Percentiles rank a stretch among this genome's conserved stretches.
phyloP scores from a whole-genome alignment of 2,888 invertebrate genomes.

The Sesia bembeciformis region DNA sequence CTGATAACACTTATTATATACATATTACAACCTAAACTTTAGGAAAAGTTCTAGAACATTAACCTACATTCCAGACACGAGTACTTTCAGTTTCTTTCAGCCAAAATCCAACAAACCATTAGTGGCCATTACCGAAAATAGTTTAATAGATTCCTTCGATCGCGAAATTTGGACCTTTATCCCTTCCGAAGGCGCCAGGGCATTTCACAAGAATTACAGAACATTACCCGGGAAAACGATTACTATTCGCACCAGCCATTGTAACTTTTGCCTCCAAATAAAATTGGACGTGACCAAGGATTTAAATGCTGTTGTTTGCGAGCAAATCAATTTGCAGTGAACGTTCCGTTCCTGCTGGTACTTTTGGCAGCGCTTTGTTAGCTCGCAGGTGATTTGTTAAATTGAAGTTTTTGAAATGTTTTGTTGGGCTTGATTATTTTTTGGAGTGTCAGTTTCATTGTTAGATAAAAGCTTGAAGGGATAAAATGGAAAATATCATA shows the following conservation, averaged over 20 bases:
- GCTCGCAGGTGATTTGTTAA: background rate
- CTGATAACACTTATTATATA: no score
- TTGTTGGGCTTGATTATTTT: constrained; percentile 8
- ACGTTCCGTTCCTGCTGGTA: background rate
- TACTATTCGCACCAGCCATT: constrained; percentile 38
- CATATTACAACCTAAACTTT: no score
- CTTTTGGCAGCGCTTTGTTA: background rate
- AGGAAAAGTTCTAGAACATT: no score
- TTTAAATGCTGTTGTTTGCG: constrained; percentile 51
- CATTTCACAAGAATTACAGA: constrained; percentile 49
- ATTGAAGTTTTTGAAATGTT: background rate
- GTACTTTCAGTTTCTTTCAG: no score
- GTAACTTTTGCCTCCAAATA: constrained; percentile 65
- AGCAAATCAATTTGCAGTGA: constrained; percentile 6
- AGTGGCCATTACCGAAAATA: background rate
- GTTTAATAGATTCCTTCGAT: background rate
- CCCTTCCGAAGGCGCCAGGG: constrained; percentile 4
- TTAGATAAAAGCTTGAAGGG: no score
- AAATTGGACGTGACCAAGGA: constrained; percentile 53
- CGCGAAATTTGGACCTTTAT: background rate
- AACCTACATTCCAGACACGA: no score
- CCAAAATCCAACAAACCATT: background rate
- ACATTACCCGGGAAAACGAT: constrained; percentile 35
- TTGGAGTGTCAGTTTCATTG: no score
- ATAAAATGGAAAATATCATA: no score